phyloP scores from a whole-genome alignment of 2,888 invertebrate genomes.

The Trissonchulus sp. region DNA sequence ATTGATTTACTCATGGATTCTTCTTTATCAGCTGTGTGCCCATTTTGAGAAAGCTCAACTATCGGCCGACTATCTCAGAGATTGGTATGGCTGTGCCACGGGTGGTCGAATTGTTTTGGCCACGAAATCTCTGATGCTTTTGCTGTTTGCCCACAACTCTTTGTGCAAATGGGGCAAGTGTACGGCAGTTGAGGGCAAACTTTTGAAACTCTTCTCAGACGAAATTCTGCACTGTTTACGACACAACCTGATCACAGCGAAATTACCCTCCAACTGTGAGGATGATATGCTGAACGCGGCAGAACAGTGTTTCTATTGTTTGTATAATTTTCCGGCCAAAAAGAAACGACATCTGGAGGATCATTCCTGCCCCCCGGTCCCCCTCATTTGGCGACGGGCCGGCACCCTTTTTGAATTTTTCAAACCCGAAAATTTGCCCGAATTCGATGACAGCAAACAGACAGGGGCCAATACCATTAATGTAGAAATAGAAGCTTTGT shows the following conservation, averaged over 20 bases:
- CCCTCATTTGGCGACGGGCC: conserved; percentile 26
- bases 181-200: conserved; percentile 12
- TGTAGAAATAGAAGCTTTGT: conserved; percentile 26
- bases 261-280: conserved; percentile 33
- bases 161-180: conserved; percentile 20
- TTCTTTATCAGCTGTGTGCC: conserved; percentile 66
- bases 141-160: conserved; percentile 24
- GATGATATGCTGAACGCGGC: conserved; percentile 67
- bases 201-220: neutral
- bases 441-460: conserved; percentile 30
- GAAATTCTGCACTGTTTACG: conserved; percentile 17
- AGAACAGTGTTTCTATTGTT: conserved; percentile 77
- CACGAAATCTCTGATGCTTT: conserved; percentile 26
- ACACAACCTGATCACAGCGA: neutral
- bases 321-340: conserved; percentile 61
- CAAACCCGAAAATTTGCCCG: conserved; percentile 31
- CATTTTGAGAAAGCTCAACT: neutral
- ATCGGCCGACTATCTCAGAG: neutral
- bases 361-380: neutral
- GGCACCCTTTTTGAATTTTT: conserved; percentile 31
- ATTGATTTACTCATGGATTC: conserved; percentile 70
- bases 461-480: conserved; percentile 23
- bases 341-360: conserved; percentile 29
- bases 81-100: neutral
- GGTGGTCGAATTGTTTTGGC: conserved; percentile 17